Evolutionary conservation across 64 coral and sea anemone genomes (phyloP), one percentile per base, ranked within the genome.

Genomic region (Montipora foliosa): DNA sequence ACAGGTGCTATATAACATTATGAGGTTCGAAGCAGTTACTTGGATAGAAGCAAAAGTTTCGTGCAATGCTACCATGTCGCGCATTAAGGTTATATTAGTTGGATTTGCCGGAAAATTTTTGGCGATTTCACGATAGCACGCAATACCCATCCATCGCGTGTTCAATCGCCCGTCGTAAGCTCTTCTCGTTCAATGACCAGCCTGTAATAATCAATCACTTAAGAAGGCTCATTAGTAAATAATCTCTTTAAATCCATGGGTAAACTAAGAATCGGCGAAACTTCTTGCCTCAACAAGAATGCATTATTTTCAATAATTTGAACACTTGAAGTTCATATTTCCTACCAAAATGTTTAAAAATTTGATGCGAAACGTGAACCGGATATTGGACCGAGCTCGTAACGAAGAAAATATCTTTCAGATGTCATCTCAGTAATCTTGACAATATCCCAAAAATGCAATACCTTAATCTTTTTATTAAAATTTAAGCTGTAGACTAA

Each of bases 361-460:
- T 11, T 49, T 4, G 19, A 16, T 21, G 46, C 8, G 47, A 50
- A 50, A 20, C 62, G 46, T 44, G 9, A 10, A 14, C 3, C 5
- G 60, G 60, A 67, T 16, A 24, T 7, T 71, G 16, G 8, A 11
- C 4, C 16, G 47, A 49, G 47, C 19, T 47, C 49, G 44, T 13
- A 19, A 78, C 76, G 46, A 45, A 13, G 6, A 72, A 49, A 6
- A 52, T 24, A 6, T 20, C 45, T 64, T 64, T 19, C 10, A 71
- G 13, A 50, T 86, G 16, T 86, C 62, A 86, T 49, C 60, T 50
- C 19, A n/a, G 82, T 86, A 71, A 69, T 86, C 82, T 72, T 69
- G 86, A 66, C 92, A 68, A 80, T 87, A 93, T 93, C 92, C 84
- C 62, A 88, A 93, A 93, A 93, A 93, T 93, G 92, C 92, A 78